Conservation (phyloP, 2,797 vertebrate genomes). For the Poecile montanus region DNA sequence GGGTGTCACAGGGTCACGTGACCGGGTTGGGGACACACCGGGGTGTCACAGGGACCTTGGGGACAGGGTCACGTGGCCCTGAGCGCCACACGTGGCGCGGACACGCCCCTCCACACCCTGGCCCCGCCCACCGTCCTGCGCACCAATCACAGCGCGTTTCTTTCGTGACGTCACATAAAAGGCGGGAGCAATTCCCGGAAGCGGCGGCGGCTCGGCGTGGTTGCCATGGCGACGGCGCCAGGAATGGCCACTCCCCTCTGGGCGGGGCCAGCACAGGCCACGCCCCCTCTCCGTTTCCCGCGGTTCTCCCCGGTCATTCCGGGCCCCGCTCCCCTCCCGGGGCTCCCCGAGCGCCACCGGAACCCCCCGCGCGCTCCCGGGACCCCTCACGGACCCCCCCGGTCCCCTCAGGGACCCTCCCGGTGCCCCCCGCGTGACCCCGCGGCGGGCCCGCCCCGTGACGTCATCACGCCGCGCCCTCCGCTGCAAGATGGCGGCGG, state of each 20-base stretch:
- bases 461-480: not conserved
- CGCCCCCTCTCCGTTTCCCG: rapidly evolving
- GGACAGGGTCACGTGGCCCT: not conserved
- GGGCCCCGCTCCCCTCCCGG: not conserved
- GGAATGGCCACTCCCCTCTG: rapidly evolving
- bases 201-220: not conserved
- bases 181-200: rapidly evolving
- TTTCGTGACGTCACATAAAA: rapidly evolving
- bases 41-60: too few species aligned
- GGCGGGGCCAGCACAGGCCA: rapidly evolving
- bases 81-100: not conserved
- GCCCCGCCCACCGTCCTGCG: not conserved
- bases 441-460: not conserved
- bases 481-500: not conserved
- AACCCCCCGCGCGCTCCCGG: too few species aligned
- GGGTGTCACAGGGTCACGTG: too few species aligned
- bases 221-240: not conserved
- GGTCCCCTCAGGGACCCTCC: not conserved
- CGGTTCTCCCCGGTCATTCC: not conserved
- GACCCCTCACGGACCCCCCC: not conserved
- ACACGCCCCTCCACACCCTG: not conserved
- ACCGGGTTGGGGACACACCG: too few species aligned
- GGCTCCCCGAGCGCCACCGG: not conserved
- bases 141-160: not conserved
- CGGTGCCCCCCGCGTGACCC: not conserved